Base-by-base conservation (phyloP, 2,888 invertebrate genomes). In the Rhorus exstirpatorius region DNA sequence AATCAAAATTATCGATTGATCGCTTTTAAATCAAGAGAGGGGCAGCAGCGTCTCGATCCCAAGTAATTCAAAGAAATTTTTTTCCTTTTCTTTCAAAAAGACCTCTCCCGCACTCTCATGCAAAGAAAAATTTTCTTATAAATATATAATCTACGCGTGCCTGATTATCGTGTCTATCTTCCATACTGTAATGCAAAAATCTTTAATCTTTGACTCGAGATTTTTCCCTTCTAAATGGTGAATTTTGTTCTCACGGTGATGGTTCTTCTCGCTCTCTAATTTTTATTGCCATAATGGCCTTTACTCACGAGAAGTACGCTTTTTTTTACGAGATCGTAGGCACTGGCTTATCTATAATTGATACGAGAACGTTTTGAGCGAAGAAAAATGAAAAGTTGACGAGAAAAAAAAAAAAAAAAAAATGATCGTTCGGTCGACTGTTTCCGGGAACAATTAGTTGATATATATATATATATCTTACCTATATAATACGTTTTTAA, bases 391-490 rank as follows among this genome's bases (percentile, higher is more conserved):
- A 38, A 58, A 44, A 51, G 38, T n/a, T n/a, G n/a, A n/a, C n/a
- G n/a, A n/a, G n/a, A n/a, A 26, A 8, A 12, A 6, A 38, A 38
- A n/a, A 38, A 24, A 41, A 53, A 24, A 8, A 19, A 17, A 70
- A 21, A 3, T 17, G 38, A 58, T 46, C 31, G 58, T 71, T 46
- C 6, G 19, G 4, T 71, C 26, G 46, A 71, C 46, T 26, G 19
- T 14, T 46, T 21, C 46, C 60, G 71, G 71, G 46, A 71, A 35
- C 46, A 60, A 71, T 21, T 58, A 44, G n/a, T 70, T 70, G 31
- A 72, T 24, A 60, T 12, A 61, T n/a, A n/a, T n/a, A n/a, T n/a
- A 17, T 3, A 49, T 53, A 41, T 10, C 26, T 49, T 46, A 31
- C 49, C 49, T 49, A 17, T 72, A n/a, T n/a, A n/a, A 72, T 60